Conservation (phyloP, 2,797 vertebrate species). For the Malurus splendens region DNA sequence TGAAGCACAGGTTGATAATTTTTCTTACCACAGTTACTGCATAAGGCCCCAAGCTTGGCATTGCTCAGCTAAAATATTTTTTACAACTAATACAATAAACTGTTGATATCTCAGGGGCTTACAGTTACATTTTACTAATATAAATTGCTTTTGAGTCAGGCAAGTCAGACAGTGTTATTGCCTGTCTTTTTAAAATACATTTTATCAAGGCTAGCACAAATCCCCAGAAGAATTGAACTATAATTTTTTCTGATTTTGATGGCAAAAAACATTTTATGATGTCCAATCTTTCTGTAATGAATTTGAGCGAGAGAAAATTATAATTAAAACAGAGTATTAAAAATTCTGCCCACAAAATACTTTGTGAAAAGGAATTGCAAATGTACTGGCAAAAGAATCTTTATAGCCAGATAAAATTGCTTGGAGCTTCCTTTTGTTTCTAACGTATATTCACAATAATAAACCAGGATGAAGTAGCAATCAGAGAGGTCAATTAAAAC, state of each 20-base stretch:
- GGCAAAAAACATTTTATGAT: neutral
- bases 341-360: neutral
- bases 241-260: neutral
- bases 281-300: neutral
- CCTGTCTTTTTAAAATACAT: neutral
- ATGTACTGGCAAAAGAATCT: neutral
- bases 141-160: neutral
- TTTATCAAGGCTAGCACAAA: neutral
- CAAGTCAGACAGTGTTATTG: neutral
- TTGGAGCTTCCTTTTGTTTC: neutral
- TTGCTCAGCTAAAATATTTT: neutral
- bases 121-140: neutral
- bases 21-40: neutral
- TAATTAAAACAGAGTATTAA: neutral
- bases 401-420: neutral
- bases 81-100: neutral
- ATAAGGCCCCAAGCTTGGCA: neutral
- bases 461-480: neutral
- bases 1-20: neutral
- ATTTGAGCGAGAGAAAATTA: neutral
- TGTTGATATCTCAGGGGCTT: neutral
- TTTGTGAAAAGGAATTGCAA: neutral
- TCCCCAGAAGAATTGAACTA: neutral
- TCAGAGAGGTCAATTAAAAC: neutral
- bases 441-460: neutral